Evolutionary conservation across 2,888 invertebrate genomes (phyloP).

Genomic region (Pomacea canaliculata): DNA sequence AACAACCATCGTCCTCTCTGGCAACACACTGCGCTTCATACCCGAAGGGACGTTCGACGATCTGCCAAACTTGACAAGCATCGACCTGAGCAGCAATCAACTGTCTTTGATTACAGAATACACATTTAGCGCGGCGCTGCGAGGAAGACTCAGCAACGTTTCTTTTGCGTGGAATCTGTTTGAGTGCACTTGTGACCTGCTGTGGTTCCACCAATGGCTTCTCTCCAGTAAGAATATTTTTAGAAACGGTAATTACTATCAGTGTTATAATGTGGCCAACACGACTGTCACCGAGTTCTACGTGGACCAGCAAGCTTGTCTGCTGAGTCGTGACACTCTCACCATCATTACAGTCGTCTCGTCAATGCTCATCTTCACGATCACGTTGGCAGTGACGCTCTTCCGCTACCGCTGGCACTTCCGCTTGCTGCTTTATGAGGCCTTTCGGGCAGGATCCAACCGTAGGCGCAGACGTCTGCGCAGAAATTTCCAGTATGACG

Average conservation of each 20-base stretch:
- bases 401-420: conserved; percentile 74
- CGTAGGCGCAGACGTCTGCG: background rate
- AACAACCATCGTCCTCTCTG: conserved; percentile 8
- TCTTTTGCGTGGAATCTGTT: conserved; percentile 75
- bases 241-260: background rate
- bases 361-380: conserved; percentile 29
- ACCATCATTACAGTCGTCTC: conserved; percentile 22
- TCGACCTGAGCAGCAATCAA: conserved; percentile 27
- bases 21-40: conserved; percentile 17
- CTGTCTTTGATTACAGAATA: conserved; percentile 27
- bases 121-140: conserved; percentile 25
- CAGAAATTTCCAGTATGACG: conserved; percentile 73
- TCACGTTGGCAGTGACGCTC: conserved; percentile 47
- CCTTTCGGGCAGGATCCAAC: background rate
- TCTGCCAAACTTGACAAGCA: background rate
- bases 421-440: conserved; percentile 71
- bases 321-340: conserved; percentile 19
- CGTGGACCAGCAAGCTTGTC: conserved; percentile 24
- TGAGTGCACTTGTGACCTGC: conserved; percentile 75
- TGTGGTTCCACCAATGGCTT: conserved; percentile 40
- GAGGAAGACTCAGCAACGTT: conserved; percentile 63
- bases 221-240: background rate
- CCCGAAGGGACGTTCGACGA: conserved; percentile 21
- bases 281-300: background rate
- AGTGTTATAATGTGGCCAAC: conserved; percentile 12